These are phyloP conservation scores for Loxodonta africana DNA, from an alignment of 2,113 vertebrate species.

Conservation along the genomic window DNA sequence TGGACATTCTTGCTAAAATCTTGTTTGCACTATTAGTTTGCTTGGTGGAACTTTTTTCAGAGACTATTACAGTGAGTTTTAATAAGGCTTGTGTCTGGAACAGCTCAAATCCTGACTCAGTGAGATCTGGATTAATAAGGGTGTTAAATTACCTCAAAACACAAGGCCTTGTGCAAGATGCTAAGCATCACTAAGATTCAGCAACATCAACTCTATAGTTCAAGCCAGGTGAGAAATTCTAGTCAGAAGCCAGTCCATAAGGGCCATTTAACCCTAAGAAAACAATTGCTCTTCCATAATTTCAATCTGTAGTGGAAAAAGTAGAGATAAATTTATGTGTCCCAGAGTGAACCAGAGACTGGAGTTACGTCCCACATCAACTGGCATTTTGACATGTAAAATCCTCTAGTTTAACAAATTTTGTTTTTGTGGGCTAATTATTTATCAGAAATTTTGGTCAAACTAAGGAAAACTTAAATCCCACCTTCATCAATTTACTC, in stretches of 20 bases:
- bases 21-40: conserved; percentile 72
- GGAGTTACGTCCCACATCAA: conserved; percentile 48
- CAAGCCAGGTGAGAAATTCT: conserved; percentile 41
- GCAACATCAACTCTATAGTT: not conserved
- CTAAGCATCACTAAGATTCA: conserved; percentile 58
- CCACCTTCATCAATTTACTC: not conserved
- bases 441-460: conserved; percentile 49
- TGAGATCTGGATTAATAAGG: conserved; percentile 75
- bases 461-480: not conserved
- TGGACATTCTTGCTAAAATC: conserved; percentile 68
- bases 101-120: conserved; percentile 75
- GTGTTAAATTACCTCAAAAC: conserved; percentile 75
- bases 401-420: conserved; percentile 4
- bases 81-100: conserved; percentile 79
- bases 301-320: conserved; percentile 30
- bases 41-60: conserved; percentile 68
- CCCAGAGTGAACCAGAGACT: not conserved
- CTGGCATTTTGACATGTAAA: conserved; percentile 23
- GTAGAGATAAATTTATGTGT: conserved; percentile 50
- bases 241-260: not conserved
- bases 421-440: not conserved
- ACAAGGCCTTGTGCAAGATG: conserved; percentile 58
- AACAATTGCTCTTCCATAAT: conserved; percentile 56
- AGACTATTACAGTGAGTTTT: conserved; percentile 70
- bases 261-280: not conserved